These are phyloP conservation scores for Stramonita haemastoma DNA, from an alignment of 2,888 invertebrate species.

Conservation along the genomic window DNA sequence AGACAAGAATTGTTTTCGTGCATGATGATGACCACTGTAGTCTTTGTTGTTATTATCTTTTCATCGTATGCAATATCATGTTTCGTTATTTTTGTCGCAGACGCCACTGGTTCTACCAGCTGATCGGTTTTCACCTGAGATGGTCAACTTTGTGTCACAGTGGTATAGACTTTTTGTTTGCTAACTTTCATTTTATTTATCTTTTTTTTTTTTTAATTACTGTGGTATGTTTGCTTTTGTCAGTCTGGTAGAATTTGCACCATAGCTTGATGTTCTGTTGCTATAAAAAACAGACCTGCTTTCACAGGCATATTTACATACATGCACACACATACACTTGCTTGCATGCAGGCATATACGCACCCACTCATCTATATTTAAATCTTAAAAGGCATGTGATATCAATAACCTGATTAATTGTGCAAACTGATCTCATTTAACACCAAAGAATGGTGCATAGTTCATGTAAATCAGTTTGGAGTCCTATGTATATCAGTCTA, in stretches of 20 bases:
- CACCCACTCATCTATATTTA: not conserved
- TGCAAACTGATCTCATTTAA: too few species aligned
- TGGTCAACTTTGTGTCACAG: constrained; percentile 63
- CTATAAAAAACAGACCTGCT: too few species aligned
- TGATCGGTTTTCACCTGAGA: constrained; percentile 60
- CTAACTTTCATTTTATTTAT: not conserved
- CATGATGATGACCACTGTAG: not conserved
- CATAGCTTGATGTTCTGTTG: too few species aligned
- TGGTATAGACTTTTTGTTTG: constrained; percentile 56
- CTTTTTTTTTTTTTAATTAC: not conserved
- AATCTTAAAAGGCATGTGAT: not conserved
- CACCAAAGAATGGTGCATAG: too few species aligned
- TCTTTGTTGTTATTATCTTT: not conserved
- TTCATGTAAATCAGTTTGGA: too few species aligned
- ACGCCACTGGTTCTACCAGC: constrained; percentile 58
- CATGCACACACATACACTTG: too few species aligned
- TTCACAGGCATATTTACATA: too few species aligned
- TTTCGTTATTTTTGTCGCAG: constrained; percentile 49
- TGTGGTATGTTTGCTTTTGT: too few species aligned
- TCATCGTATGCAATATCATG: not conserved
- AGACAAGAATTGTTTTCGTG: too few species aligned
- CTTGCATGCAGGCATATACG: not conserved
- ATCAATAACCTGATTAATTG: too few species aligned
- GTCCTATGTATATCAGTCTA: too few species aligned
- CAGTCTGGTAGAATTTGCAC: too few species aligned